These are phyloP conservation scores for Rhagium mordax DNA, from an alignment of 2,888 invertebrate species.

Conservation along the genomic window DNA sequence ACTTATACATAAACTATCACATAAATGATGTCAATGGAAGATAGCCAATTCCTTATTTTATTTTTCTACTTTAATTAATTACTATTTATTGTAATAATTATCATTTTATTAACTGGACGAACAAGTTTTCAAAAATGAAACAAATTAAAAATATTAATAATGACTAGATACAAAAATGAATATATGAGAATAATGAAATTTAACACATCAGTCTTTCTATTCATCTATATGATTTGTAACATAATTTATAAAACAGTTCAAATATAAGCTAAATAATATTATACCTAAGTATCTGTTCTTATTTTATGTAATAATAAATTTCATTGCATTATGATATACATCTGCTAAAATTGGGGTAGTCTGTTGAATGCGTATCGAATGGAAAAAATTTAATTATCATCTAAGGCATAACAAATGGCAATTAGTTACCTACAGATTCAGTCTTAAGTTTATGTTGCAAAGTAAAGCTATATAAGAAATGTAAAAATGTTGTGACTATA, in stretches of 20 bases:
- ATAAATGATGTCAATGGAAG: slow-evolving; percentile 30
- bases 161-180: slow-evolving; percentile 28
- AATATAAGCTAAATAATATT: slow-evolving; percentile 1
- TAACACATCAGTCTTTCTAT: slow-evolving; percentile 33
- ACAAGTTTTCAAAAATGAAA: slow-evolving; percentile 9
- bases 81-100: slow-evolving; percentile 15
- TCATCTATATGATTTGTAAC: slow-evolving; percentile 4
- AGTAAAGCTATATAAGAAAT: too few relatives aligned
- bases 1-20: slow-evolving; percentile 25
- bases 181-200: slow-evolving; percentile 12
- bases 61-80: slow-evolving; percentile 3
- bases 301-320: too few relatives aligned
- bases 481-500: too few relatives aligned
- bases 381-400: too few relatives aligned
- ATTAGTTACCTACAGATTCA: too few relatives aligned
- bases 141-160: not conserved
- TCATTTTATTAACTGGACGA: slow-evolving; percentile 24
- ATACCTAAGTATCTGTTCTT: not conserved
- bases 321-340: too few relatives aligned
- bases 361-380: too few relatives aligned
- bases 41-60: slow-evolving; percentile 30
- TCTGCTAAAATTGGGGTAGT: too few relatives aligned
- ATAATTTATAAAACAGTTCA: slow-evolving; percentile 8
- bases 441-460: too few relatives aligned
- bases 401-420: too few relatives aligned